Base-by-base conservation (phyloP, 2,797 vertebrate species). In the Schizothorax lantsangensis region DNA sequence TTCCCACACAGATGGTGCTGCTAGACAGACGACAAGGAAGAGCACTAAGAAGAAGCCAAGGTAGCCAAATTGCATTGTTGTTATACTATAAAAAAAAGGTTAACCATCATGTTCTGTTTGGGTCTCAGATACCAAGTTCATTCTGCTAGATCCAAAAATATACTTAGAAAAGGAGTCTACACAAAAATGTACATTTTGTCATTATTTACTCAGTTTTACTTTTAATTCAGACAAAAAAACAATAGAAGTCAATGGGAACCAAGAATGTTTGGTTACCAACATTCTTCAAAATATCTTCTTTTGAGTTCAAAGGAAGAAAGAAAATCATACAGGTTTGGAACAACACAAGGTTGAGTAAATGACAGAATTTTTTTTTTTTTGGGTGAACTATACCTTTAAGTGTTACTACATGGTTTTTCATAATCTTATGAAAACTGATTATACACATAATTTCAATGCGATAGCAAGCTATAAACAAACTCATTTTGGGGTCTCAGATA, bases 1-100 rank as follows among this genome's bases (percentile, higher is more conserved):
- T 38, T 64, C 45, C 26, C 19, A 64, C 26, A 64, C 82, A 64
- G 72, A 64, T 84, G 72, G 19, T 64, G 33, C 21, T n/a, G 49
- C 49, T 47, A 30, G 66, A 73, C 40, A 84, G 17, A 33, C 5
- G 10, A 59, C 36, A 43, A 59, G 23, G 12, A 7, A 33, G 30
- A 75, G 40, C 26, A 69, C 45, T 33, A 33, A 57, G n/a, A 72
- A 4, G 57, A 45, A 30, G 11, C 47, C 36, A 57, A 75, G 62
- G 11, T 57, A 72, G 19, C 54, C 47, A 69, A 54, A 79, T 49
- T 40, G 40, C 30, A 33, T n/a, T 26, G 9, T 57, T 33, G 71
- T 74, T n/a, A 62, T 12, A 23, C 26, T 59, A 36, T 30, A 45
- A 73, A 9, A 30, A 52, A 59, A 57, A 30, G 30, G 68, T 80